Evolutionary conservation across 2,113 vertebrate species (phyloP), one percentile per base, ranked within the genome.

Genomic region (Oreochromis tanganicae): DNA sequence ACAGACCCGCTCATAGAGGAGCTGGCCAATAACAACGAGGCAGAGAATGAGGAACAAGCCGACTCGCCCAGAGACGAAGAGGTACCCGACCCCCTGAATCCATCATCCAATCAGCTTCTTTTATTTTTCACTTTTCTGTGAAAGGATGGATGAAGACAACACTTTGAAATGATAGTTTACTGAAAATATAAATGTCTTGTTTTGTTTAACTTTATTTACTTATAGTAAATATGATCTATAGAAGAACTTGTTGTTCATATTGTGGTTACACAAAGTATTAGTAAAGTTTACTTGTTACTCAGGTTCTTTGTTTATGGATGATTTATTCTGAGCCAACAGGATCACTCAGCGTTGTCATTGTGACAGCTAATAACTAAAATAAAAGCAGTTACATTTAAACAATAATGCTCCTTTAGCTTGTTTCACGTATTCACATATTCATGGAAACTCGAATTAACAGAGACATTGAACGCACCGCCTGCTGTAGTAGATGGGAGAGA

Each of bases 1-100:
- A 98, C 97, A 0, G 98, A 98, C 89, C 98, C 97, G 57, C 91
- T 99, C 83, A 93, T 99, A 38, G 97, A 97, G 1, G 98, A 98
- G 68, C 83, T 99, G 63, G 97, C 96, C 46, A 97, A 97, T 57
- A 32, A 87, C 7, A 96, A 97, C 3, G 81, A 85, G 0, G 96
- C 96, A 57, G 95, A 92, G 1, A 80, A 88, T 4, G 50, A 29
- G 8, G 87, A 97, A 94, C 2, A 21, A 95, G 9, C 96, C 95
- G 71, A 96, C 96, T 9, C 75, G 4, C 97, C 97, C 16, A 97
- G 97, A 0, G 98, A 98, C 3, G 96, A 97, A 12, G 97, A 97
- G 94, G 98, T 92, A 82, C 6, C 6, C 8, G 71, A 50, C 4
- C 50, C 46, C 12, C 7, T 82, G 13, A 81, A 43, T 46, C 19